Base-by-base conservation (phyloP, 2,888 invertebrate species). In the Agrotis segetum region DNA sequence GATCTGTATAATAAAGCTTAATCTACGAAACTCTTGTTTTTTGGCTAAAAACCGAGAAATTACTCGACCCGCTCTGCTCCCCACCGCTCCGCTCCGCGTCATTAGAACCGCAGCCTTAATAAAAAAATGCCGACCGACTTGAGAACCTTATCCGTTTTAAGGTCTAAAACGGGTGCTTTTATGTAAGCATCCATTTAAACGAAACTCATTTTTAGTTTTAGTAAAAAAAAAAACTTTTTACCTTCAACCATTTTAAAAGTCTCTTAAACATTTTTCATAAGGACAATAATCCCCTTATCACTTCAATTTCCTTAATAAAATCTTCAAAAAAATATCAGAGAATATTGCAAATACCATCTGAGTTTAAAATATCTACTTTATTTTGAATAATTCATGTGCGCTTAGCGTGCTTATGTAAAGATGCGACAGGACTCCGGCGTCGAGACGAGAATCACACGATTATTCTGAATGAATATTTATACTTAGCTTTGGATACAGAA, bases 381-480 rank as follows among this genome's bases (percentile, higher is more conserved):
- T 58, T 74, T 77, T 81, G 81, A 81, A 86, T 85, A 55, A 85
- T 85, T 86, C 85, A 85, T 85, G 68, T 34, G 44, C 49, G 71
- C 63, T 77, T 83, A 73, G 73, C 64, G 60, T 19, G 56, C 62
- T 80, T 83, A 83, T 70, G 62, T 67, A 70, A 67, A 65, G 65
- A 52, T 56, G 65, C 68, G 83, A 79, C 69, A 34, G 44, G 64
- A 58, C 79, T 17, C 62, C 46, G 50, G 21, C 19, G 9, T 2
- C 52, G 79, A 24, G 73, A 67, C 65, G 84, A 3, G 53, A 75
- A 79, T 80, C 76, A 58, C 55, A 56, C 69, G 76, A 80, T 76
- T 81, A 81, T 81, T n/a, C 84, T 6, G 24, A 63, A 67, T 83
- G 84, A 81, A 81, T 81, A 83, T 77, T 81, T 83, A 83, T 68